Evolutionary conservation across 2,888 invertebrate species (phyloP), one percentile per base, ranked within the genome.

Genomic region (Aethes cnicana): DNA sequence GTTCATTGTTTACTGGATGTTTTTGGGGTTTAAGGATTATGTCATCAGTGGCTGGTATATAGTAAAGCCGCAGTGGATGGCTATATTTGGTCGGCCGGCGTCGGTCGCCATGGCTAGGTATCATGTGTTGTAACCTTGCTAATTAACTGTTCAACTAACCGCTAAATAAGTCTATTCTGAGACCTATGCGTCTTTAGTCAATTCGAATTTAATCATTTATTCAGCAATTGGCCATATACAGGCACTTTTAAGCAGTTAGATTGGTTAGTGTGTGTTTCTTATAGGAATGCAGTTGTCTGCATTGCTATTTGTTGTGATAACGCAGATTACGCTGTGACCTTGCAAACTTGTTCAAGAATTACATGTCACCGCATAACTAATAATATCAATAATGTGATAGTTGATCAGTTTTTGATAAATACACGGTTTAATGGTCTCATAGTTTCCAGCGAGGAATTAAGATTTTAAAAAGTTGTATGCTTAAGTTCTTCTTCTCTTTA

Each of bases 1-100:
- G 58, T 62, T 71, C 74, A 75, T 74, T 80, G 75, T 81, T 80
- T 76, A 74, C 69, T 58, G 61, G 56, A 47, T 69, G 71, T 69
- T 67, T 58, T 65, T 59, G 59, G 62, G 58, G 64, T 66, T 74
- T 75, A 69, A 63, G 64, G 66, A 74, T 83, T 83, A 84, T 81
- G 84, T 84, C 84, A 85, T 79, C 74, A 65, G 50, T 11, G 5
- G 23, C 20, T 20, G 18, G 37, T 25, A 32, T 11, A 32, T 32
- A 30, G 14, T 11, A 4, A 20, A 28, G 6, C 21, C 35, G 36
- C 21, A 41, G 28, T 55, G 60, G 55, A 77, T 70, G 53, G 52
- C 77, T 77, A 67, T 75, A 72, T 74, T 78, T 73, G 77, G 73
- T 17, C 26, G 43, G 46, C 53, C 53, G 55, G 54, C 42, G 26